Base-by-base conservation (phyloP, 2,888 invertebrate species). In the Petrolisthes cinctipes region DNA sequence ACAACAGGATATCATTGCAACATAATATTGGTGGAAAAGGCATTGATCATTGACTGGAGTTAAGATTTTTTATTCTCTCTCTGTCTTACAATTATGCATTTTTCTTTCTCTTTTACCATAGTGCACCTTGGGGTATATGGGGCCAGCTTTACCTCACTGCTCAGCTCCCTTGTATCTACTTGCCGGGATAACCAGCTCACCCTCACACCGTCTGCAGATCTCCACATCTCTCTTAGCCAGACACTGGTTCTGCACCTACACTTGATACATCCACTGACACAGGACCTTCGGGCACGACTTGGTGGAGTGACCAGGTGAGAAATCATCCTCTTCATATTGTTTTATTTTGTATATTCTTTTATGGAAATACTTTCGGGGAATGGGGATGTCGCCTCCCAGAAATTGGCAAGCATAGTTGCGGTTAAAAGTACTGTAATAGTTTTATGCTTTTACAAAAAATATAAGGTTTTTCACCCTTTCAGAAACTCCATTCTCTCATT, bases 211-310 rank as follows among this genome's bases (percentile, higher is more conserved):
- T 92, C 94, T 83, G 93, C 95, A 57, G 94, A 96, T 91, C 94
- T 95, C 90, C 98, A 98, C 92, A 94, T 98, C 85, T 98, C 97
- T 93, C 93, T 98, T 79, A 97, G 97, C 53, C 95, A 95, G 93
- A 98, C 97, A 53, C 94, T 97, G 83, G 94, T 96, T 53, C 93
- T 98, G 79, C 95, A 95, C 91, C 96, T 97, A 93, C 98, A 98
- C 93, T 96, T 97, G 95, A 97, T 98, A 92, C 94, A 95, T 87
- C 94, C 95, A 61, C 96, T 98, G 92, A 94, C 95, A 82, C 93
- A 94, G 80, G 94, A 95, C 78, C 92, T 97, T 81, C 92, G 93
- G 90, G 91, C 92, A 73, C 37, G 83, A 9, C 14, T 91, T n/a
- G 79, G 20, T 6, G 4, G 7, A 7, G 37, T 71, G 17, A 56